phyloP scores from a whole-genome alignment of 2,888 invertebrate species.

The Pilophorus perplexus region DNA sequence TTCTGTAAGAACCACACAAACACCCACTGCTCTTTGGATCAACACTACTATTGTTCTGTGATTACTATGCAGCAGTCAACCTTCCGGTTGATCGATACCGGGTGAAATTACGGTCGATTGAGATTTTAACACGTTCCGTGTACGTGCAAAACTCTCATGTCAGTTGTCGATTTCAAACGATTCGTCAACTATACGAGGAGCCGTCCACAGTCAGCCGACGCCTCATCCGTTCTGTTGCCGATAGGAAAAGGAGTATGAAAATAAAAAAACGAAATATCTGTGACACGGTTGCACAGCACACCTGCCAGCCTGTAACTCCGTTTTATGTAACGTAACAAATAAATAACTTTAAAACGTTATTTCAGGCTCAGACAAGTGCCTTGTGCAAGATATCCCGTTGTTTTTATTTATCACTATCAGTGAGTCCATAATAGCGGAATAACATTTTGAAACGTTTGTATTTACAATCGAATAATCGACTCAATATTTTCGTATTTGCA shows the following conservation, averaged over 20 bases:
- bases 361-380: neutral
- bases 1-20: too few species aligned
- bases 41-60: too few species aligned
- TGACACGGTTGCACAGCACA: constrained; percentile 12
- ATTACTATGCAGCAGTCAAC: too few species aligned
- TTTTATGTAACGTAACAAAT: constrained; percentile 31
- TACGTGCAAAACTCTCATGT: too few species aligned
- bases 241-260: neutral
- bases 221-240: too few species aligned
- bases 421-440: constrained; percentile 29
- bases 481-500: constrained; percentile 25
- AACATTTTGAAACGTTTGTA: constrained; percentile 34
- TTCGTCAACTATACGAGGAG: too few species aligned
- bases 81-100: too few species aligned
- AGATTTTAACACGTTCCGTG: too few species aligned
- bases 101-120: too few species aligned
- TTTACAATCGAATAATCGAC: constrained; percentile 39
- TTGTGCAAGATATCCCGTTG: constrained; percentile 7
- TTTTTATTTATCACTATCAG: constrained; percentile 18
- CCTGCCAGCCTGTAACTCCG: neutral
- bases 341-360: constrained; percentile 24
- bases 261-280: constrained; percentile 21
- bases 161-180: too few species aligned
- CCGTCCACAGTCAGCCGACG: too few species aligned
- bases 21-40: too few species aligned